phyloP scores from a whole-genome alignment of 2,888 invertebrate genomes.

The Heliconius ethilla region DNA sequence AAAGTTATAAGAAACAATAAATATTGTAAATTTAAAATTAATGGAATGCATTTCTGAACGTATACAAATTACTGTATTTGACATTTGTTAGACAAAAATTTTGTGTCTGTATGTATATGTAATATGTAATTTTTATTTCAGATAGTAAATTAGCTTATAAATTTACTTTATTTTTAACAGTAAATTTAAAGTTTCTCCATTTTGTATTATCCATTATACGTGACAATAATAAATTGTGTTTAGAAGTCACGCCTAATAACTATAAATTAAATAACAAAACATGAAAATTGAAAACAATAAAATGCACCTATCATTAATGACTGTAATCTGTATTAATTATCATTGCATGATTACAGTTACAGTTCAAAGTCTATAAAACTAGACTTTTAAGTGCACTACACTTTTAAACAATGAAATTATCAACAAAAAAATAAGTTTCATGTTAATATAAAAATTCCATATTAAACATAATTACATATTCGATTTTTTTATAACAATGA shows the following conservation, averaged over 20 bases:
- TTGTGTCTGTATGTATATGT: background rate
- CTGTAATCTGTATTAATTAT: background rate
- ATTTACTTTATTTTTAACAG: background rate
- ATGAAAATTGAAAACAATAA: background rate
- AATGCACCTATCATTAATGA: background rate
- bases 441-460: background rate
- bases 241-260: background rate
- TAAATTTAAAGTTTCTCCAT: background rate
- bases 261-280: background rate
- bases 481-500: background rate
- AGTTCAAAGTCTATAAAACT: slow-evolving; percentile 1
- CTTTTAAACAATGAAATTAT: background rate
- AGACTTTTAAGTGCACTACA: background rate
- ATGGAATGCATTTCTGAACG: too few relatives aligned
- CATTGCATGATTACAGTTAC: background rate
- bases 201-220: background rate
- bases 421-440: background rate
- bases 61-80: too few relatives aligned
- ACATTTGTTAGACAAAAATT: background rate
- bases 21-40: too few relatives aligned
- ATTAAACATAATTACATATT: background rate
- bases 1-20: too few relatives aligned
- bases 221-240: background rate
- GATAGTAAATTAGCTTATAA: too few relatives aligned
- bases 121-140: background rate